phyloP scores from a whole-genome alignment of 35 echinoderm and acorn worm genomes.

The Nesometra sesokonis region DNA sequence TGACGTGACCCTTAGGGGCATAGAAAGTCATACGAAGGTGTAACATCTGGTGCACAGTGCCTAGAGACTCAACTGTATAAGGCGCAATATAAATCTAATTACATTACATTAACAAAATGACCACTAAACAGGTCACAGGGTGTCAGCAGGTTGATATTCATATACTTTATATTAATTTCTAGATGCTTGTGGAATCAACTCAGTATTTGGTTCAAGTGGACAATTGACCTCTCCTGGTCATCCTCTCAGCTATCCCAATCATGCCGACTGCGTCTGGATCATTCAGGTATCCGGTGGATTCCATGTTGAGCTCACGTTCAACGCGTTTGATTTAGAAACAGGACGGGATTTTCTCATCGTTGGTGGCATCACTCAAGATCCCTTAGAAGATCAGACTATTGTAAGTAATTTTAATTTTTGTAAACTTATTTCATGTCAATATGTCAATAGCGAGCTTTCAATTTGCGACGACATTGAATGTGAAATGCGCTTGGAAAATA shows the following conservation, averaged over 20 bases:
- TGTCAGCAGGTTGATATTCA: neutral
- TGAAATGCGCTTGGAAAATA: too few species aligned
- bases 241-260: constrained; percentile 52
- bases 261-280: constrained; percentile 87
- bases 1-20: too few species aligned
- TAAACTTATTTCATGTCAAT: too few species aligned
- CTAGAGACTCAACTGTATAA: too few species aligned
- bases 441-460: too few species aligned
- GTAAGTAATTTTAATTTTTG: neutral
- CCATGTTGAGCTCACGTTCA: constrained; percentile 59
- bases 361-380: constrained; percentile 32
- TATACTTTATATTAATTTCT: neutral
- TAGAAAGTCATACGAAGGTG: too few species aligned
- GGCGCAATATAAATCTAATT: too few species aligned
- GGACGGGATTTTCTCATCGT: constrained; percentile 60
- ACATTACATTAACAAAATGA: neutral
- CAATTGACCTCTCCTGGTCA: constrained; percentile 60
- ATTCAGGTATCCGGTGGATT: constrained; percentile 60
- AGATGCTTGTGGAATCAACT: constrained; percentile 55
- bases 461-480: too few species aligned
- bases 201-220: constrained; percentile 38
- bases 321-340: constrained; percentile 39
- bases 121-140: neutral
- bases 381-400: constrained; percentile 9
- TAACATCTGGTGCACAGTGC: too few species aligned